Evolutionary conservation across 92 coral and sea anemone genomes (phyloP).

Genomic region (Parazoanthus swiftii): DNA sequence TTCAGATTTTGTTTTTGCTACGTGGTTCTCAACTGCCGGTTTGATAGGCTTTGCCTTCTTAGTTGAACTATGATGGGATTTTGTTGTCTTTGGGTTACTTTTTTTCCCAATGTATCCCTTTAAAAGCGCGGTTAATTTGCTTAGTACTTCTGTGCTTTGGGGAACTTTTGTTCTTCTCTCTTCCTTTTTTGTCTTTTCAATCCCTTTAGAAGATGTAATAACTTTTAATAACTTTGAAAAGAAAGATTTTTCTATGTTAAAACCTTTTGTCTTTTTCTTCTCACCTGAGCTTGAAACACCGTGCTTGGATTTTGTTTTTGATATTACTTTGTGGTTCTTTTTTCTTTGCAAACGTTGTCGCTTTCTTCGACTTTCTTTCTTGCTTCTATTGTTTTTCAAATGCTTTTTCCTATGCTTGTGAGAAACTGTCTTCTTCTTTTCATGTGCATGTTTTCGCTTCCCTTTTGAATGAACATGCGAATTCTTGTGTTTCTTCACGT

Average conservation of each 20-base stretch:
- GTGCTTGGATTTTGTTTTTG: conserved; percentile 21
- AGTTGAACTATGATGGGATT: conserved; percentile 7
- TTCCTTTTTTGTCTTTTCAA: conserved; percentile 34
- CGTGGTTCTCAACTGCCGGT: not conserved
- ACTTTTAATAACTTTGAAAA: conserved; percentile 68
- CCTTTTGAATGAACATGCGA: not conserved
- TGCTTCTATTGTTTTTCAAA: conserved; percentile 23
- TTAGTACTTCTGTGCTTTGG: conserved; percentile 5
- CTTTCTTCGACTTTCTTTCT: not conserved
- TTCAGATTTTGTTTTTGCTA: not conserved
- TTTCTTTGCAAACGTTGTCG: not conserved
- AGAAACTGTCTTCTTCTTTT: not conserved
- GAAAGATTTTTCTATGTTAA: conserved; percentile 44
- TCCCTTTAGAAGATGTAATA: conserved; percentile 54
- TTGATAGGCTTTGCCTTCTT: conserved; percentile 20
- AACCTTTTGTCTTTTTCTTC: not conserved
- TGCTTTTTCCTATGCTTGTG: conserved; percentile 30
- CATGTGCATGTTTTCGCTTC: conserved; percentile 11
- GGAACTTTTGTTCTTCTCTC: conserved; percentile 20
- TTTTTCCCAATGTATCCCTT: not conserved
- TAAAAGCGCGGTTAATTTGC: not conserved
- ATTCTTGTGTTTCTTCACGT: not conserved
- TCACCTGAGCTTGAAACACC: not conserved
- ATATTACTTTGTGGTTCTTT: conserved; percentile 21
- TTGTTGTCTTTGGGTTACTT: not conserved